Base-by-base conservation (phyloP, 2,797 vertebrate genomes). In the Gambelia wislizenii region DNA sequence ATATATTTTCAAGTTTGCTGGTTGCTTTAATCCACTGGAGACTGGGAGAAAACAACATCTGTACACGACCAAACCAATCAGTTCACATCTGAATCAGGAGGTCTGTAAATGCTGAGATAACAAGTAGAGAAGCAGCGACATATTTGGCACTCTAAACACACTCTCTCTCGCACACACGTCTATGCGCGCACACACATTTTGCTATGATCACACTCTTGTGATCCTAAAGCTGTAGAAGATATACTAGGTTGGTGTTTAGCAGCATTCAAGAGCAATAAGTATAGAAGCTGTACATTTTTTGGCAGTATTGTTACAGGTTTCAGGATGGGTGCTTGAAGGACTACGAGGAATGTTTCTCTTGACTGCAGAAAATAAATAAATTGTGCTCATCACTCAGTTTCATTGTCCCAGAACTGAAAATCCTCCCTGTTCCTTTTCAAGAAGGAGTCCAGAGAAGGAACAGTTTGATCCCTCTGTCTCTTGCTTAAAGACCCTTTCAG, bases 261-360 rank as follows among this genome's bases (percentile, higher is more conserved):
- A 44, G 77, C 33, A 10, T 44, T 84, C 42, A 30, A 44, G n/a
- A 47, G 54, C 33, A 13, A 47, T 49, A 30, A 44, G 25, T 22
- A 86, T 33, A 18, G 49, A 83, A 83, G 87, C 69, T 88, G 87
- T 49, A 88, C 69, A 82, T 49, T 59, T n/a, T 76, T 36, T 36
- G 70, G 79, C 44, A 49, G 20, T 47, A 7, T 83, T 61, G 30
- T 75, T 42, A 75, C 33, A 61, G 78, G 69, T 54, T 44, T 36
- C 33, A 3, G 25, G 79, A 61, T 25, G 69, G 54, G 33, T 30
- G 27, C 4, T 61, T 13, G 4, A 67, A 30, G 16, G n/a, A 78
- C 8, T 47, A 52, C 44, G 33, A 67, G 64, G 33, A 59, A 59
- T 59, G 20, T 59, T 59, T 59, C 56, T 20, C 56, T 20, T 59